phyloP scores from a whole-genome alignment of 2,888 invertebrate species.

The Drosophila rellima region DNA sequence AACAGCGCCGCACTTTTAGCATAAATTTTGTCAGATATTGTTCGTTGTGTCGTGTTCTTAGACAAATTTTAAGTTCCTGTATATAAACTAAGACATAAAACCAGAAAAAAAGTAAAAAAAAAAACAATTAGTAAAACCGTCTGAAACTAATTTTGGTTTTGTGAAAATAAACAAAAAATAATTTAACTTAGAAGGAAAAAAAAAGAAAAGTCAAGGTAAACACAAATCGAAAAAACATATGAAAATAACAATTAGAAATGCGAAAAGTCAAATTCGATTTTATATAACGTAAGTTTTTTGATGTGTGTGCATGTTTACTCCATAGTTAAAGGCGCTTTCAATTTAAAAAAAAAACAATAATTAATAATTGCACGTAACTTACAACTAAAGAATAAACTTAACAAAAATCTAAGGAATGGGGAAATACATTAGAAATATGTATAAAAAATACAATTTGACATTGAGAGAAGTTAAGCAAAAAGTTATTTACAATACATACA shows the following conservation, averaged over 20 bases:
- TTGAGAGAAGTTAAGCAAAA: conserved; percentile 49
- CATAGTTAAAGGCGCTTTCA: conserved; percentile 74
- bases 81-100: conserved; percentile 81
- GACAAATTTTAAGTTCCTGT: conserved; percentile 85
- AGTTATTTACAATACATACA: conserved; percentile 70
- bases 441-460: conserved; percentile 31
- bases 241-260: conserved; percentile 22
- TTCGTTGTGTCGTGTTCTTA: conserved; percentile 80
- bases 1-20: conserved; percentile 57
- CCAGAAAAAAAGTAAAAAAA: conserved; percentile 22
- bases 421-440: conserved; percentile 46
- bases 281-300: conserved; percentile 52
- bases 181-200: not conserved
- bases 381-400: conserved; percentile 42
- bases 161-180: conserved; percentile 13
- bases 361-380: conserved; percentile 54
- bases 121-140: conserved; percentile 43
- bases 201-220: conserved; percentile 3
- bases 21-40: conserved; percentile 70
- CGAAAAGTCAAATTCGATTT: conserved; percentile 53
- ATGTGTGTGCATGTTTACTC: conserved; percentile 72
- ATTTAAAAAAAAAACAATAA: conserved; percentile 42
- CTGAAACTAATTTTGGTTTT: conserved; percentile 35
- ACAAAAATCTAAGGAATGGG: conserved; percentile 12
- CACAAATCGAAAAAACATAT: conserved; percentile 13